Evolutionary conservation across 2,888 invertebrate genomes (phyloP), one percentile per base, ranked within the genome.

Genomic region (Ophion slaviceki): DNA sequence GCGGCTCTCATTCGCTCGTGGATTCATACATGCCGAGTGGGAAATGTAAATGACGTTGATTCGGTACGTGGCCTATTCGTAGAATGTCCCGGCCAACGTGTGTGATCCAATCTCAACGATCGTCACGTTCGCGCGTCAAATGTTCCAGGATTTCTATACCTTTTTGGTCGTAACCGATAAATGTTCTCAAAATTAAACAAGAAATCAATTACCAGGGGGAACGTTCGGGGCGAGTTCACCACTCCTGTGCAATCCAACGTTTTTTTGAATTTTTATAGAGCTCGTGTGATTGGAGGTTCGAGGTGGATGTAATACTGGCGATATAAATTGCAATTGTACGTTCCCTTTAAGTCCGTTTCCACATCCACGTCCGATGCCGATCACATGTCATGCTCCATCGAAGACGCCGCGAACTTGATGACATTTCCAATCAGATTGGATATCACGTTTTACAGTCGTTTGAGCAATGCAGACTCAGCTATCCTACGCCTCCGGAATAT

Each of bases 81-180:
- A 36, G 67, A 24, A 40, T 45, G 47, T 24, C 28, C 67, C 62
- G 71, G 72, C 68, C 72, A 75, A 70, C 75, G 82, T 79, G 72
- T 74, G 72, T 57, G 72, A 67, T 74, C 59, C 77, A 83, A 83
- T 83, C 80, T 78, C 78, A 59, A 76, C 75, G 80, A 86, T 81
- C 64, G 80, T 83, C 86, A 86, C 86, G 80, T 86, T 80, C 74
- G 72, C 67, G 62, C 53, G 53, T 47, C 68, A 57, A 61, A 84
- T 45, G 32, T 53, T 40, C 32, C 75, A 45, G 61, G 59, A 67
- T 61, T 53, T 76, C 57, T 75, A 61, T 61, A 74, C 28, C 45
- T 70, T 71, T 36, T 3, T 45, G 2, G 17, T 47, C 24, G 11
- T 17, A 53, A 59, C 61, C 11, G 32, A 64, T 40, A 61, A 10